Evolutionary conservation across 1,140 invertebrate genomes (phyloP).

Genomic region (Drosophila bocki): DNA sequence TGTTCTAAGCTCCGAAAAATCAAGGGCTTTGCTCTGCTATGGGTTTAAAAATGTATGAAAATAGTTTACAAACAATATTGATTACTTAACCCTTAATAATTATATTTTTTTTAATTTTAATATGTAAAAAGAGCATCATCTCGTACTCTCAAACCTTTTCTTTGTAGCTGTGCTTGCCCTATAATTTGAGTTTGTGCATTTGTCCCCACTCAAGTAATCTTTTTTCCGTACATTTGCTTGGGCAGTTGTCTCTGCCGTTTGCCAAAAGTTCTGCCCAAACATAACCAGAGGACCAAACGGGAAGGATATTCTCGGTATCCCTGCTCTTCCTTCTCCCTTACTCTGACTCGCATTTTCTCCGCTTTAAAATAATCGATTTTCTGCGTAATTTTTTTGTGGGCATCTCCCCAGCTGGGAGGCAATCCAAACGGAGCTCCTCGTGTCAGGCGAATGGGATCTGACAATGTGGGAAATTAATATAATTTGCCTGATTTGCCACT

Average conservation of each 20-base stretch:
- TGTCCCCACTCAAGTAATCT: conserved; percentile 48
- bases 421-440: conserved; percentile 54
- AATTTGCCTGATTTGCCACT: conserved; percentile 79
- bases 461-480: conserved; percentile 83
- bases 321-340: too few relatives aligned
- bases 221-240: conserved; percentile 46
- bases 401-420: conserved; percentile 16
- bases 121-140: not conserved
- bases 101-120: not conserved
- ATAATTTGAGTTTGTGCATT: conserved; percentile 50
- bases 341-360: not conserved
- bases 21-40: not conserved
- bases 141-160: not conserved
- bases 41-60: too few relatives aligned
- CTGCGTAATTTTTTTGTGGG: conserved; percentile 47
- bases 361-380: conserved; percentile 83
- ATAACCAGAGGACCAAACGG: conserved; percentile 13
- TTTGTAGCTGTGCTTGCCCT: not conserved
- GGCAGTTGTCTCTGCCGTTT: conserved; percentile 34
- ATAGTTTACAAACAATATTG: not conserved
- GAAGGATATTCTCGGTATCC: not conserved
- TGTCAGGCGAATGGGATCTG: conserved; percentile 71
- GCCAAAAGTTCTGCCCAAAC: conserved; percentile 44
- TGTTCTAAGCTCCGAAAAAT: not conserved
- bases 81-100: not conserved